Evolutionary conservation across 2,113 vertebrate genomes (phyloP).

Genomic region (Myotis yumanensis): DNA sequence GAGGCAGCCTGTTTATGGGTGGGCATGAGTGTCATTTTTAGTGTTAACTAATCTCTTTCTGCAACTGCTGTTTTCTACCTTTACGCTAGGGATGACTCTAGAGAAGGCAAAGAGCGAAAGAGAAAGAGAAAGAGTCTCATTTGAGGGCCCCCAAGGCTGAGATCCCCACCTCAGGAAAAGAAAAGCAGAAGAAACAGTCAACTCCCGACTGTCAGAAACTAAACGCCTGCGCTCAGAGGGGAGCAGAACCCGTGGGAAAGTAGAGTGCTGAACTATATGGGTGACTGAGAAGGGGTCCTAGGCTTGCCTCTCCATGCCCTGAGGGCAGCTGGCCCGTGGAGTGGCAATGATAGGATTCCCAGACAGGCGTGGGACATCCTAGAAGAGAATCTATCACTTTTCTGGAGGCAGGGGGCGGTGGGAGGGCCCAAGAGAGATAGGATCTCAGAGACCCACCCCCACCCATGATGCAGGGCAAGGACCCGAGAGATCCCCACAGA

Average conservation of each 20-base stretch:
- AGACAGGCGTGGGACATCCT: neutral
- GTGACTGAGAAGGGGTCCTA: neutral
- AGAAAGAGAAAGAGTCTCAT: neutral
- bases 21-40: neutral
- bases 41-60: neutral
- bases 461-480: neutral
- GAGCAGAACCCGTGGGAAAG: neutral
- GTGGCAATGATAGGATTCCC: neutral
- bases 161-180: neutral
- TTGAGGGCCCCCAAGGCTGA: neutral
- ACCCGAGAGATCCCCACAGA: neutral
- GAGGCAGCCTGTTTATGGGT: neutral
- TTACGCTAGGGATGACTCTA: neutral
- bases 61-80: neutral
- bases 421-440: neutral
- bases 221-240: neutral
- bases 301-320: neutral
- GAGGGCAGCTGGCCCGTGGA: neutral
- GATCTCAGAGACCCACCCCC: neutral
- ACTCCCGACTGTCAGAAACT: neutral
- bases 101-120: neutral
- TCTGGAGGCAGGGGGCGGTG: neutral
- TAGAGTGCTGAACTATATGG: neutral
- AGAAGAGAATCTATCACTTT: neutral
- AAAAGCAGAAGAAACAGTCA: neutral